These are phyloP conservation scores for Gibbula magus DNA, from an alignment of 2,888 invertebrate species.

Conservation along the genomic window DNA sequence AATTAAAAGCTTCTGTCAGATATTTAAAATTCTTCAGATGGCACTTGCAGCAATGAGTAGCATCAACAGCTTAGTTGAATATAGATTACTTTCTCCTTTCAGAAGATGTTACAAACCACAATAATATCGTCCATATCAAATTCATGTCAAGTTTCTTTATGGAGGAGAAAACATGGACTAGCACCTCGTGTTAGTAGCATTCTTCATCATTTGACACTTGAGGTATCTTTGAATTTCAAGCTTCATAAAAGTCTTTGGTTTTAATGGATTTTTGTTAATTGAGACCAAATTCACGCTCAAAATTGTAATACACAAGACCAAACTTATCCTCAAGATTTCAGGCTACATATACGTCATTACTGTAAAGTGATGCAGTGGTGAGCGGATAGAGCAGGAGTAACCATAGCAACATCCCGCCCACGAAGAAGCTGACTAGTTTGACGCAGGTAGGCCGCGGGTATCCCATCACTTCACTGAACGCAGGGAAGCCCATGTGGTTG, in stretches of 20 bases:
- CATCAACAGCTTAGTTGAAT: too few species aligned
- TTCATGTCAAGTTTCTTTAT: too few species aligned
- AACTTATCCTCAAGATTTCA: slow-evolving; percentile 31
- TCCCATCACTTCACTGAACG: slow-evolving; percentile 84
- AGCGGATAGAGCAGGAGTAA: slow-evolving; percentile 84
- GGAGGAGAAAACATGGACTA: not conserved
- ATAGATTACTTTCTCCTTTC: too few species aligned
- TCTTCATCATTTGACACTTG: not conserved
- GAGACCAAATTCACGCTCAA: not conserved
- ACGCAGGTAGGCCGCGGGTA: slow-evolving; percentile 80
- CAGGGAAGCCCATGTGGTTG: slow-evolving; percentile 97
- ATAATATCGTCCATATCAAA: too few species aligned
- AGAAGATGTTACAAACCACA: too few species aligned
- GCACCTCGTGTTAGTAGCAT: too few species aligned
- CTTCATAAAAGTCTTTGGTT: not conserved
- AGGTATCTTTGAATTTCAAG: not conserved
- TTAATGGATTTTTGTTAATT: not conserved
- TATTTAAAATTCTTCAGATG: not conserved
- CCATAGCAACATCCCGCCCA: slow-evolving; percentile 87
- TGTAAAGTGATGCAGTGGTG: slow-evolving; percentile 82
- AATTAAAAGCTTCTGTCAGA: not conserved
- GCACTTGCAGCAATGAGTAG: too few species aligned
- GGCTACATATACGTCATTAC: slow-evolving; percentile 74
- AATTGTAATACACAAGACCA: not conserved
- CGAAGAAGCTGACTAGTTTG: slow-evolving; percentile 81